A percentile compares a stretch with the other conserved stretches of the same genome.
Evolutionary conservation across 2,113 vertebrate genomes (phyloP).

Genomic region (Himantopus leucocephalus): DNA sequence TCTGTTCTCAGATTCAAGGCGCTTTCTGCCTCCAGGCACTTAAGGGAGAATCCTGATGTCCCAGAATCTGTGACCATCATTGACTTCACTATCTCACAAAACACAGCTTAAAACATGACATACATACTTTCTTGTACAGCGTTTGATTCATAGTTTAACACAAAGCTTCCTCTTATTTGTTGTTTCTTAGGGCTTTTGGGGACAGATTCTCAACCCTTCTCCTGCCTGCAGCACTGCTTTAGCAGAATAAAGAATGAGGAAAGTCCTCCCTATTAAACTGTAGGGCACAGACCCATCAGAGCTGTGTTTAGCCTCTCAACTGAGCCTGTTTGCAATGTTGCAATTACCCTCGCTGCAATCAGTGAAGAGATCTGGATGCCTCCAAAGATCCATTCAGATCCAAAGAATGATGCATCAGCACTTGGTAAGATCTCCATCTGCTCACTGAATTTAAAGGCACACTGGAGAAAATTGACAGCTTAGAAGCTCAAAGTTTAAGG

Average conservation of each 20-base stretch:
- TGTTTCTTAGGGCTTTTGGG: background rate
- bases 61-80: background rate
- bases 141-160: slow-evolving; percentile 16
- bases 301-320: background rate
- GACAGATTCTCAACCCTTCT: background rate
- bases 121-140: background rate
- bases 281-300: background rate
- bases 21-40: background rate
- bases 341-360: background rate
- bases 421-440: background rate
- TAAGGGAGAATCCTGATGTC: background rate
- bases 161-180: slow-evolving; percentile 7
- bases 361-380: background rate
- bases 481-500: background rate
- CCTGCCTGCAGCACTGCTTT: background rate
- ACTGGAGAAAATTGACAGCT: background rate
- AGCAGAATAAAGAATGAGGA: background rate
- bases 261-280: background rate
- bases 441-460: background rate
- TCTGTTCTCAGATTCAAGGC: background rate
- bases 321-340: background rate
- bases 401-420: background rate
- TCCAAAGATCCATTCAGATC: background rate
- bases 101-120: background rate
- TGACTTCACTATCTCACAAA: slow-evolving; percentile 10